A percentile compares a stretch with the other conserved stretches of the same genome.
These are phyloP conservation scores for Aphaenogaster floridana DNA, from an alignment of 1,140 invertebrate species.

Conservation along the genomic window DNA sequence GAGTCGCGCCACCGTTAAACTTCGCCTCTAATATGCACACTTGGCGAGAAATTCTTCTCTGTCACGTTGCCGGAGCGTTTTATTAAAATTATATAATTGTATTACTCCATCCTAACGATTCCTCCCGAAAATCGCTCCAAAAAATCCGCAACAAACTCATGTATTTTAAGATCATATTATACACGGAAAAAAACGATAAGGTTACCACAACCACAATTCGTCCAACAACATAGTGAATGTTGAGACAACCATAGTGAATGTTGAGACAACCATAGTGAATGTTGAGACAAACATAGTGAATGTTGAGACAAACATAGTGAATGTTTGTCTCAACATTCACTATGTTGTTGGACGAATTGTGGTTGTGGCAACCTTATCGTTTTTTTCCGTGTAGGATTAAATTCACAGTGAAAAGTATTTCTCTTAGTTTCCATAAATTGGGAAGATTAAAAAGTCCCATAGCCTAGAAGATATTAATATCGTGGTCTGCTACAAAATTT, in stretches of 20 bases:
- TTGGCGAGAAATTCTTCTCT: neutral
- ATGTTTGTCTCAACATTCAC: no score
- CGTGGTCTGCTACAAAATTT: neutral
- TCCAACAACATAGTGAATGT: no score
- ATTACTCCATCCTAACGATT: neutral
- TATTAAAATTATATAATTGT: neutral
- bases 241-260: no score
- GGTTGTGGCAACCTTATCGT: no score
- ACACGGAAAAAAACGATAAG: no score
- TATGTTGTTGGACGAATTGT: no score
- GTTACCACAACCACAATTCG: no score
- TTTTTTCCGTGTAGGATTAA: no score
- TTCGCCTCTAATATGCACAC: neutral
- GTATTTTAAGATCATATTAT: neutral
- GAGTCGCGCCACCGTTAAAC: neutral
- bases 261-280: no score
- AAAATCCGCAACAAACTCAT: neutral
- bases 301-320: no score
- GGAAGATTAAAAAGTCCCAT: neutral
- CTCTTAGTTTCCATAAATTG: neutral
- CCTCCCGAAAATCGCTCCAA: neutral
- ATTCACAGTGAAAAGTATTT: neutral
- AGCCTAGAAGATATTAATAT: neutral
- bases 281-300: no score
- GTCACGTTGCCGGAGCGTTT: neutral